Percentiles rank a stretch among this genome's conserved stretches.
Evolutionary conservation across 64 coral and sea anemone species (phyloP).

Genomic region (Astreopora myriophthalma): DNA sequence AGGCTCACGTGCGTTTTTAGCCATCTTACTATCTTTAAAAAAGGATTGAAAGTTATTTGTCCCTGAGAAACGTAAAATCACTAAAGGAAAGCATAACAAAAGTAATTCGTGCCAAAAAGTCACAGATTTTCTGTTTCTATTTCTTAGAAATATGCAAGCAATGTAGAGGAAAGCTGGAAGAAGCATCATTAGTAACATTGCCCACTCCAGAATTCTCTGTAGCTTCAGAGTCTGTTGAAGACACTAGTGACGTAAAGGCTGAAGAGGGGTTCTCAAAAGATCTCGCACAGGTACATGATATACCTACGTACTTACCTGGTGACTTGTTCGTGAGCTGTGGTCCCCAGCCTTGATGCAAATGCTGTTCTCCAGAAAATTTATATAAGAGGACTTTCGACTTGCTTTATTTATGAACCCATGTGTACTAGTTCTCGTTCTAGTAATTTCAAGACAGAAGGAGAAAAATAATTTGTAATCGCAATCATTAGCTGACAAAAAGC

Average conservation of each 20-base stretch:
- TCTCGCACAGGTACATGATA: background rate
- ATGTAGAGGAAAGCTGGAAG: background rate
- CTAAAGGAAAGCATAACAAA: background rate
- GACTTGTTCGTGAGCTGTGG: too few species aligned
- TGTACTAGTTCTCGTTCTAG: too few species aligned
- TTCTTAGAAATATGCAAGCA: conserved; percentile 1
- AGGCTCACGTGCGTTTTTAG: conserved; percentile 40
- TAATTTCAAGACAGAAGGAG: too few species aligned
- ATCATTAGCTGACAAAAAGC: too few species aligned
- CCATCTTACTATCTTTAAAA: background rate
- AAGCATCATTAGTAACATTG: background rate
- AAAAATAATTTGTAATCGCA: too few species aligned
- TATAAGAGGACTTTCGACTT: too few species aligned
- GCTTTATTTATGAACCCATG: too few species aligned
- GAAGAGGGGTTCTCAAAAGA: background rate
- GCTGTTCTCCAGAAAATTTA: too few species aligned
- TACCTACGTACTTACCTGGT: too few species aligned
- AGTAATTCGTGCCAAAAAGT: background rate
- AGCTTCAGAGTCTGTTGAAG: background rate
- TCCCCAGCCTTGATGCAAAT: too few species aligned
- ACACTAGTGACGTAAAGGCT: background rate
- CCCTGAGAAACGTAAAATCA: too few species aligned
- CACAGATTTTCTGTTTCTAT: background rate
- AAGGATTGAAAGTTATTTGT: background rate
- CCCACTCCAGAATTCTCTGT: background rate